Evolutionary conservation across 1,140 invertebrate species (phyloP).

Genomic region (Drosophila baimaii): DNA sequence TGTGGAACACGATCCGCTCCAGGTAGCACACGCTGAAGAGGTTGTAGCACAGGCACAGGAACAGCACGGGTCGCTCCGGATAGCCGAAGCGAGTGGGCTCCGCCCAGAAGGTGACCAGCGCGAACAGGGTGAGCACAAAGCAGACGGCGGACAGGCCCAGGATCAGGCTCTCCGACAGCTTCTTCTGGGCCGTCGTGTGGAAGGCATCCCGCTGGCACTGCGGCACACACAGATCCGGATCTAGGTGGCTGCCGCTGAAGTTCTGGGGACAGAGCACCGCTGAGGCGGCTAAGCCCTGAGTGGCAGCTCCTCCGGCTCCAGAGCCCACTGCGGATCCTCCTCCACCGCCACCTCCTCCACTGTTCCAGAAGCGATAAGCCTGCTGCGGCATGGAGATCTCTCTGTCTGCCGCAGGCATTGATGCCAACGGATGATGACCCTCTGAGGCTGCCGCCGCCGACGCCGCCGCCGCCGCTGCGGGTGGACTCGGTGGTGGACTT

Average conservation of each 20-base stretch:
- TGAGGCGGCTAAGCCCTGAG: not conserved
- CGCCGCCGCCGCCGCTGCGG: not conserved
- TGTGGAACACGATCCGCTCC: constrained; percentile 82
- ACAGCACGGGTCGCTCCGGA: constrained; percentile 94
- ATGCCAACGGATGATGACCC: not conserved
- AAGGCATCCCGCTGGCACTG: constrained; percentile 89
- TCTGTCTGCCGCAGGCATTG: not conserved
- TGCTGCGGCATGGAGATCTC: constrained; percentile 14
- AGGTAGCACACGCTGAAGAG: constrained; percentile 87
- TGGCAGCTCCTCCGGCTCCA: not conserved
- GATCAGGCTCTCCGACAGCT: constrained; percentile 92
- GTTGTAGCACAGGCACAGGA: constrained; percentile 93
- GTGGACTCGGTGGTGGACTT: not conserved
- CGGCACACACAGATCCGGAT: constrained; percentile 85
- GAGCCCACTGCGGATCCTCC: not conserved
- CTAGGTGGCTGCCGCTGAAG: constrained; percentile 74
- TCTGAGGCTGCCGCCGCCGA: too few species aligned
- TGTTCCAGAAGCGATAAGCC: constrained; percentile 73
- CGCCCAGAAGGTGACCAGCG: constrained; percentile 94
- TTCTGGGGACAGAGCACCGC: constrained; percentile 73
- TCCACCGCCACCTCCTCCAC: constrained; percentile 2
- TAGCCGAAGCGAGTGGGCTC: constrained; percentile 93
- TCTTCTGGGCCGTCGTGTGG: constrained; percentile 90
- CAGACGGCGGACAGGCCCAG: constrained; percentile 93
- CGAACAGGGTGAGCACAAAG: constrained; percentile 93